Conservation (phyloP, 2,888 invertebrate genomes). For the Amphipoea oculea region DNA sequence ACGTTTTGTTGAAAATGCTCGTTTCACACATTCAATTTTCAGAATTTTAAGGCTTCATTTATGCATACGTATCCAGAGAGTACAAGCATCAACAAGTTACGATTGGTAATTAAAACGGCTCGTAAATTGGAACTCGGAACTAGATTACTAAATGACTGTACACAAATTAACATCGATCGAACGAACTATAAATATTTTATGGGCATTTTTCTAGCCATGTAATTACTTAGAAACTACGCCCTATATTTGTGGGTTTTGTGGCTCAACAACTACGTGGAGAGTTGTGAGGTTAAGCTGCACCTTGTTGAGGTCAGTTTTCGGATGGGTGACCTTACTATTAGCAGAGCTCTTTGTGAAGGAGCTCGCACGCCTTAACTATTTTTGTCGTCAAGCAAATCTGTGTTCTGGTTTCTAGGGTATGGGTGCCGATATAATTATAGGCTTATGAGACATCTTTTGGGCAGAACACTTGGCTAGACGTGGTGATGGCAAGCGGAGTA, state of each 20-base stretch:
- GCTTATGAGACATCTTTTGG: no score
- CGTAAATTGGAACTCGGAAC: background rate
- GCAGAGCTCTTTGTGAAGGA: no score
- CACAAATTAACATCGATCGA: conserved; percentile 34
- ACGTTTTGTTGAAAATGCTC: background rate
- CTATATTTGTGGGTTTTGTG: conserved; percentile 10
- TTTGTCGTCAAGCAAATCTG: no score
- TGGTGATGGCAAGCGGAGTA: no score
- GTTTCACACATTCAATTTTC: no score
- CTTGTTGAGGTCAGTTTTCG: background rate
- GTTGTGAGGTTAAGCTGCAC: background rate
- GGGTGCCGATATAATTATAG: no score
- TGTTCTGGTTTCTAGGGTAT: no score
- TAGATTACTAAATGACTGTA: background rate
- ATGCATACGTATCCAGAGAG: background rate
- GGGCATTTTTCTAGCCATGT: conserved; percentile 8
- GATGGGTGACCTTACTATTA: background rate
- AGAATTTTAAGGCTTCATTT: background rate
- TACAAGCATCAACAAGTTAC: background rate
- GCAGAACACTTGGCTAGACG: no score
- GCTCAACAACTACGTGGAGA: background rate
- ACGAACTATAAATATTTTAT: conserved; percentile 43
- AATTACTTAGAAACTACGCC: conserved; percentile 28
- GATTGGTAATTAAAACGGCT: background rate
- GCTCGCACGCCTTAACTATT: no score